Conservation (phyloP, 2,888 invertebrate species). For the Meloe dianella region DNA sequence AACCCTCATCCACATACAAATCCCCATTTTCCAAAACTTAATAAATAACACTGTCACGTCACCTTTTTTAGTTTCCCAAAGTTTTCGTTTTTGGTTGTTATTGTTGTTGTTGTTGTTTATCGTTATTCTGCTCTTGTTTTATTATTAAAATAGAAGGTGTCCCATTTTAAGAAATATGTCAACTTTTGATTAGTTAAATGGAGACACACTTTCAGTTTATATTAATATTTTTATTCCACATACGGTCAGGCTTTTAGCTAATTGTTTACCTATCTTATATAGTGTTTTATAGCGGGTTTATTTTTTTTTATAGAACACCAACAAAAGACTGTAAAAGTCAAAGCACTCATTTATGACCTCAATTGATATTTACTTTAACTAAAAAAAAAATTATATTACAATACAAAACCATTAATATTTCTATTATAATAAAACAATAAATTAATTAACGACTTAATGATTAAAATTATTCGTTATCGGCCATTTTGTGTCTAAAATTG, state of each 20-base stretch:
- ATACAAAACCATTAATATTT: not conserved
- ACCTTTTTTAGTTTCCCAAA: not conserved
- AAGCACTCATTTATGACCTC: slow-evolving; percentile 4
- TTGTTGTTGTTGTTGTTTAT: not conserved
- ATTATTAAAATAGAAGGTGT: not conserved
- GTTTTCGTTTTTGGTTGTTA: not conserved
- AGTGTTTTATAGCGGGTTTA: not conserved
- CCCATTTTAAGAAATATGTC: too few species aligned
- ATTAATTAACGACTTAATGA: too few species aligned
- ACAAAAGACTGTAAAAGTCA: slow-evolving; percentile 5
- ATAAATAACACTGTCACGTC: slow-evolving; percentile 11
- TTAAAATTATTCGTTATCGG: too few species aligned
- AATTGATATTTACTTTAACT: slow-evolving; percentile 3
- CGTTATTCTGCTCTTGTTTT: not conserved
- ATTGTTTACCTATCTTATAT: not conserved
- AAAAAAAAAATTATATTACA: too few species aligned
- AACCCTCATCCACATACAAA: not conserved
- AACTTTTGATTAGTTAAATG: too few species aligned
- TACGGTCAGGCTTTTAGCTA: not conserved
- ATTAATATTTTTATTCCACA: not conserved
- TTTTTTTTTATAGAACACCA: not conserved
- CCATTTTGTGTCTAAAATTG: too few species aligned
- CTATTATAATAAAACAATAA: too few species aligned
- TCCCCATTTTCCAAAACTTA: not conserved
- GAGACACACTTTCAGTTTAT: not conserved